These are phyloP conservation scores for Melanerpes formicivorus DNA, from an alignment of 2,113 vertebrate species.

Conservation along the genomic window DNA sequence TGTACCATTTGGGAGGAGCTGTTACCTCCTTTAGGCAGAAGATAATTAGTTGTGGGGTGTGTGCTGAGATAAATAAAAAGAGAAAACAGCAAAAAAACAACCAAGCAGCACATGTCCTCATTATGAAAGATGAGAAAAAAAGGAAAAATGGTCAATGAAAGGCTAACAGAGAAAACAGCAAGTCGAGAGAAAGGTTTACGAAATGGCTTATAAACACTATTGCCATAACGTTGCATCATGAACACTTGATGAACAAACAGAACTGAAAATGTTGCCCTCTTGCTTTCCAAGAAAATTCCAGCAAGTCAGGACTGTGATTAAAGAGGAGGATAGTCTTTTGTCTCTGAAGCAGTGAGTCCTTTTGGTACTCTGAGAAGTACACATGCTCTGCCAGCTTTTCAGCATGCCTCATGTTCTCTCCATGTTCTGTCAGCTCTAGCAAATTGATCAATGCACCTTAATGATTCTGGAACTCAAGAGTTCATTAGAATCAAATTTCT, in stretches of 20 bases:
- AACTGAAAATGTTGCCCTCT: background rate
- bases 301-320: background rate
- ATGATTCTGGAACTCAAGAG: background rate
- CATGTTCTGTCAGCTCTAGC: background rate
- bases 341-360: background rate
- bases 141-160: background rate
- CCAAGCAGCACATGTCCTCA: background rate
- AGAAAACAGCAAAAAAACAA: background rate
- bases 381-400: background rate
- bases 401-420: background rate
- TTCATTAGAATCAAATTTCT: background rate
- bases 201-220: background rate
- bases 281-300: conserved; percentile 47
- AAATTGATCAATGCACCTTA: background rate
- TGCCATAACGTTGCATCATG: conserved; percentile 42
- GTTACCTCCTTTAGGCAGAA: background rate
- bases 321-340: background rate
- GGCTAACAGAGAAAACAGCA: conserved; percentile 6
- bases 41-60: background rate
- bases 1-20: background rate
- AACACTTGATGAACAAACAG: background rate
- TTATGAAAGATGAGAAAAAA: conserved; percentile 14
- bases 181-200: background rate
- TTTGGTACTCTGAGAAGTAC: background rate
- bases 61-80: background rate